Evolutionary conservation across 2,113 vertebrate genomes (phyloP), one percentile per base, ranked within the genome.

Genomic region (Penelope pileata): DNA sequence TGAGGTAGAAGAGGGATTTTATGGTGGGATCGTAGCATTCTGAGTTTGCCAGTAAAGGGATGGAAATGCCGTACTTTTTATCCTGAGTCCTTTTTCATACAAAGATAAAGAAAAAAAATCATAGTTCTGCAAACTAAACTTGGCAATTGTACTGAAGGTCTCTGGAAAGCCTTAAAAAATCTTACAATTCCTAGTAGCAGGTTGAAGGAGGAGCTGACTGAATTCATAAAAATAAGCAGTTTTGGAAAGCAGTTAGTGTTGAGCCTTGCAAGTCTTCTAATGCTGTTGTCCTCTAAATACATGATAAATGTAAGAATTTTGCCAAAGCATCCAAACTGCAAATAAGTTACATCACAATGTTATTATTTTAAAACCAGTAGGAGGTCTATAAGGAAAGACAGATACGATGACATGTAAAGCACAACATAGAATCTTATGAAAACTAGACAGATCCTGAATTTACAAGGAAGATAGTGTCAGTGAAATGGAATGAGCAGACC

Each of bases 391-490:
- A 22, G 51, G 22, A 77, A 80, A 86, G 70, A 43, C 7, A 72
- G 17, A 36, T 51, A 12, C 48, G 32, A 16, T 38, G 19, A 47
- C 1, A 2, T 27, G 43, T 47, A 50, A 19, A 85, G 38, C 13
- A 69, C 76, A 86, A 64, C 9, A 34, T 2, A 83, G 68, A 77
- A 62, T 34, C n/a, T 80, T 83, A 54, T 69, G 47, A 77, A 76
- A 75, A 60, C 30, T 13, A 66, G 23, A 91, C n/a, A 73, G 56
- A 45, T 18, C 17, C 1, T 2, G 38, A 67, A 59, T 62, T 45
- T 36, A 30, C 1, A 1, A 12, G 64, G 38, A 82, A 53, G n/a
- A 19, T 0, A 1, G 19, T 5, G 5, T 30, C 30, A 60, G 21
- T 56, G 51, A 72, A 82, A 34, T 43, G 17, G 47, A 70, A 84